Conservation (phyloP, 2,888 invertebrate species). For the Criorhina ranunculi region DNA sequence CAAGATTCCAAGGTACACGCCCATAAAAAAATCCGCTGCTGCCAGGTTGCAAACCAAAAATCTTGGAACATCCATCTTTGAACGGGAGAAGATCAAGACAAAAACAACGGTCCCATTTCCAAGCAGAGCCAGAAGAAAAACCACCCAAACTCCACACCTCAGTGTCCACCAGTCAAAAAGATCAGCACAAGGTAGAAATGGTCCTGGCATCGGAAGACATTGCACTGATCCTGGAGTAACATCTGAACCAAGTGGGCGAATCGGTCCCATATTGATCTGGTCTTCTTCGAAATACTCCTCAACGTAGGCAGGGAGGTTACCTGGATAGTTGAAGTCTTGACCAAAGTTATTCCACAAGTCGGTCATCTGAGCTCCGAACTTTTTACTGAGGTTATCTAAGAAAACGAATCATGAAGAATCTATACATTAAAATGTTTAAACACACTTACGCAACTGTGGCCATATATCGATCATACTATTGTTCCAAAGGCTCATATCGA, state of each 20-base stretch:
- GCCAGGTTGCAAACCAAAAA: conserved; percentile 98
- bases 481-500: conserved; percentile 92
- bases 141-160: conserved; percentile 98
- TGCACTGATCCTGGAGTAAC: conserved; percentile 85
- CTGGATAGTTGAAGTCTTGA: conserved; percentile 89
- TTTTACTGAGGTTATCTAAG: conserved; percentile 89
- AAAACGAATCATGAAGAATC: conserved; percentile 7
- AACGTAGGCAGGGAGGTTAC: conserved; percentile 89
- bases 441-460: conserved; percentile 91
- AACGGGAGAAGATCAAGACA: conserved; percentile 94
- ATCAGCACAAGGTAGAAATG: conserved; percentile 97
- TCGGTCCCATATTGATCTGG: conserved; percentile 79
- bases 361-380: conserved; percentile 89
- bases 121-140: conserved; percentile 96
- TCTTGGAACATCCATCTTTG: conserved; percentile 97
- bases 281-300: conserved; percentile 90
- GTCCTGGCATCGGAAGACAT: conserved; percentile 94
- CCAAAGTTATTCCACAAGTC: conserved; percentile 90
- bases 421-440: not conserved
- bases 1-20: conserved; percentile 95
- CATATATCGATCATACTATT: conserved; percentile 91
- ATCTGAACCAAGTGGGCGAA: conserved; percentile 79
- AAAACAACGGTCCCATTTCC: conserved; percentile 98
- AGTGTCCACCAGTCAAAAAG: conserved; percentile 99
- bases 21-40: conserved; percentile 99